Evolutionary conservation across 2,888 invertebrate species (phyloP), one percentile per base, ranked within the genome.

Genomic region (Sepiola atlantica): DNA sequence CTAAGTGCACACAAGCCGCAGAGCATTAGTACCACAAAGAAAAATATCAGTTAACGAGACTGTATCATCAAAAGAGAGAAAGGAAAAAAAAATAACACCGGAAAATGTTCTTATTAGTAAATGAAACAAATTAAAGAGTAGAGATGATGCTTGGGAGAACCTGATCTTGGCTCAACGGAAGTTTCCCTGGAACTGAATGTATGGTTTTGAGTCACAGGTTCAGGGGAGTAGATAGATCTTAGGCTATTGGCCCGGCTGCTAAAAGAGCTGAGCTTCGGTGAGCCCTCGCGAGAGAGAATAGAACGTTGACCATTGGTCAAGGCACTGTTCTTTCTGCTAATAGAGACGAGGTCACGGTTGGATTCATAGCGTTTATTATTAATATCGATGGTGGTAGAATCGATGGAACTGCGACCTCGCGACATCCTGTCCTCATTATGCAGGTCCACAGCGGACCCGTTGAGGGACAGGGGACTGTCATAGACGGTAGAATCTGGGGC

Each of bases 131-230:
- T 77, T n/a, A 77, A 77, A 77, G 14, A 14, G 45, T 45, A 77
- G 32, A 77, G 77, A 32, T n/a, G 77, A 77, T 77, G 77, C 77
- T 77, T n/a, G 32, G 77, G 55, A 54, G 55, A 90, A 92, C 92
- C 92, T 92, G 92, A 92, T 92, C 92, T 35, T 92, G 92, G 54
- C n/a, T 92, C 92, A 92, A 55, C 28, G 54, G 92, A 92, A 55
- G 92, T n/a, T 92, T 92, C 92, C 92, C 92, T 92, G 45, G 92
- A 92, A 54, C 92, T 45, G 55, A 45, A 92, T 55, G 92, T 12
- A n/a, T 92, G 92, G 55, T n/a, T 55, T 55, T 55, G 45, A 28
- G 92, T 55, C 92, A 92, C 54, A 54, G 92, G 92, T 35, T 92
- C 92, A 45, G 92, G 92, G 45, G 92, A 92, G 92, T 92, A 45